Conservation (phyloP, 2,888 invertebrate species). For the Atethmia centrago region DNA sequence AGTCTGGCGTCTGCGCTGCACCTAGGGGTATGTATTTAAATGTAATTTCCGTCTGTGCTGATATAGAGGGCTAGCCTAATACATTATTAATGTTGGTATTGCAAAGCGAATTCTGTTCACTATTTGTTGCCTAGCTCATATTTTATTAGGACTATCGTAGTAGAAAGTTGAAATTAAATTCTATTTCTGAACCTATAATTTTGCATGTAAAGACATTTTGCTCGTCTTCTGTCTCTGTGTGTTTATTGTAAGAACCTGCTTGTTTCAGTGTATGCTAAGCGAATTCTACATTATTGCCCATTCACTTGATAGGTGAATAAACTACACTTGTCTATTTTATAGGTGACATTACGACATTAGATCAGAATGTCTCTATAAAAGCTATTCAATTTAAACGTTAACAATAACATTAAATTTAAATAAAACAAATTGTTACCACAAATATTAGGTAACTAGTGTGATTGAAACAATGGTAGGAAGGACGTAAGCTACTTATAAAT, state of each 20-base stretch:
- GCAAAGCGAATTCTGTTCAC: conserved; percentile 46
- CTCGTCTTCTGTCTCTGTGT: conserved; percentile 4
- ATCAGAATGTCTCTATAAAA: conserved; percentile 39
- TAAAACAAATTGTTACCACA: conserved; percentile 32
- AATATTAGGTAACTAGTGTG: conserved; percentile 32
- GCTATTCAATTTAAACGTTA: conserved; percentile 34
- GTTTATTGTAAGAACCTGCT: conserved; percentile 7
- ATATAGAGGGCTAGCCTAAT: background rate
- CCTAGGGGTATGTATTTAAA: too few relatives aligned
- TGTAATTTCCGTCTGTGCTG: conserved; percentile 1
- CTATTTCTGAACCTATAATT: conserved; percentile 3
- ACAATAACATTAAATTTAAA: conserved; percentile 46
- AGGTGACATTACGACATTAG: conserved; percentile 37
- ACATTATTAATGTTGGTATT: conserved; percentile 2
- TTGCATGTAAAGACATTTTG: conserved; percentile 11
- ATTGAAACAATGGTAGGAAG: conserved; percentile 45
- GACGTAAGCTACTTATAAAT: conserved; percentile 50
- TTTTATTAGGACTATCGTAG: background rate
- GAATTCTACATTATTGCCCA: conserved; percentile 49
- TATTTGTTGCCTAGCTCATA: conserved; percentile 41
- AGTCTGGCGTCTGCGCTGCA: too few relatives aligned
- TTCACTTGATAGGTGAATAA: conserved; percentile 38
- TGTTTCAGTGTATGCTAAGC: conserved; percentile 48
- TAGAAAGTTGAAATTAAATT: conserved; percentile 31
- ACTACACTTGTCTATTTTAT: conserved; percentile 32